Conservation (phyloP, 2,113 vertebrate genomes). For the Probosciger aterrimus region DNA sequence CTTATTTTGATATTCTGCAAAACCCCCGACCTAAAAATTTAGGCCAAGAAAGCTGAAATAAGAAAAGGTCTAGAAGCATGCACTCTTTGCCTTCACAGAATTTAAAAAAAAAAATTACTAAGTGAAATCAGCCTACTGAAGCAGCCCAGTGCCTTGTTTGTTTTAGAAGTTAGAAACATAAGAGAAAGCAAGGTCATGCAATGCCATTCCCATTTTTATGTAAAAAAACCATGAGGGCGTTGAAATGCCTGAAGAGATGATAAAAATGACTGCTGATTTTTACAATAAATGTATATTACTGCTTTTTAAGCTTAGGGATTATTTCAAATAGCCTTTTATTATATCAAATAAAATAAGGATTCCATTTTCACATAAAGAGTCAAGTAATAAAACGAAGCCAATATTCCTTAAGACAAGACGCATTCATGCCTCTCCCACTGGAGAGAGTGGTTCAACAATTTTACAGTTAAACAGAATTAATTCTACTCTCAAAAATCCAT, state of each 20-base stretch:
- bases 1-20: background rate
- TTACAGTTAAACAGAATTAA: constrained; percentile 78
- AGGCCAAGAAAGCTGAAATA: background rate
- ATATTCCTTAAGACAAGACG: constrained; percentile 47
- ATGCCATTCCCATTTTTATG: background rate
- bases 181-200: background rate
- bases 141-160: background rate
- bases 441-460: constrained; percentile 70
- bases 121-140: background rate
- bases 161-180: background rate
- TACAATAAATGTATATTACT: background rate
- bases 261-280: background rate
- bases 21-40: background rate
- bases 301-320: constrained; percentile 31
- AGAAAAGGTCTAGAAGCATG: background rate
- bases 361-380: constrained; percentile 39
- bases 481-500: constrained; percentile 76
- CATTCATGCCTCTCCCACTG: constrained; percentile 47
- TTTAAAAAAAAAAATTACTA: background rate
- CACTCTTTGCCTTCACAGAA: background rate
- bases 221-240: background rate
- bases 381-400: constrained; percentile 51
- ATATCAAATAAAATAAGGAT: constrained; percentile 51
- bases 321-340: constrained; percentile 33
- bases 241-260: background rate